Percentiles rank a stretch among this genome's conserved stretches.
Evolutionary conservation across 2,888 invertebrate species (phyloP).

Genomic region (Drosophila diplacantha): DNA sequence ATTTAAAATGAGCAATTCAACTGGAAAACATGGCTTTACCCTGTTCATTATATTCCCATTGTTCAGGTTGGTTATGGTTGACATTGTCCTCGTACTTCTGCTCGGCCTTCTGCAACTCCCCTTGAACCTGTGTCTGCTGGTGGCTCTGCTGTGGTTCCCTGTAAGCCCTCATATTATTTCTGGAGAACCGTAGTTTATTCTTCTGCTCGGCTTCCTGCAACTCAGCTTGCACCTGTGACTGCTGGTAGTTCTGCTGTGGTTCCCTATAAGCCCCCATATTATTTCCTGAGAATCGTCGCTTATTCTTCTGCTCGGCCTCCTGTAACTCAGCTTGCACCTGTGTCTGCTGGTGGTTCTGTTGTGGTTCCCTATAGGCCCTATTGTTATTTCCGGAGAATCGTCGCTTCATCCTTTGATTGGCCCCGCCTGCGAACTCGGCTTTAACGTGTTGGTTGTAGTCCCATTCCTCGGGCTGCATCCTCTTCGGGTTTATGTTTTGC

Average conservation of each 20-base stretch:
- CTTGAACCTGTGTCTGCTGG: not conserved
- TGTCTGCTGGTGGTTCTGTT: not conserved
- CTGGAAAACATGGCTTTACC: conserved; percentile 7
- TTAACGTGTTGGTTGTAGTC: not conserved
- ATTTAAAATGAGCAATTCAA: not conserved
- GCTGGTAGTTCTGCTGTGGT: not conserved
- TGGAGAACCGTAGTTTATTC: not conserved
- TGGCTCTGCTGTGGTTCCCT: not conserved
- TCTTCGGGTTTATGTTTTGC: too few species aligned
- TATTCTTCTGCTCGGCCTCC: not conserved
- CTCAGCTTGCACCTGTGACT: not conserved
- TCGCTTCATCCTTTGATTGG: not conserved
- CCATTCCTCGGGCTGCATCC: not conserved
- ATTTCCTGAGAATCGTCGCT: not conserved
- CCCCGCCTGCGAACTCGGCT: not conserved
- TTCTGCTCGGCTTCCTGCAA: not conserved
- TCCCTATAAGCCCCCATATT: too few species aligned
- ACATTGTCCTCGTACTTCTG: not conserved
- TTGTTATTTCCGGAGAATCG: not conserved
- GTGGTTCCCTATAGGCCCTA: not conserved
- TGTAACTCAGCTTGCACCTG: not conserved
- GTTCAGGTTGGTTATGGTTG: not conserved
- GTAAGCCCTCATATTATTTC: not conserved
- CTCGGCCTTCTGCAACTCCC: not conserved
- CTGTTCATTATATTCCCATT: conserved; percentile 18